phyloP scores from a whole-genome alignment of 2,797 vertebrate species.

The Pseudochromis fuscus region DNA sequence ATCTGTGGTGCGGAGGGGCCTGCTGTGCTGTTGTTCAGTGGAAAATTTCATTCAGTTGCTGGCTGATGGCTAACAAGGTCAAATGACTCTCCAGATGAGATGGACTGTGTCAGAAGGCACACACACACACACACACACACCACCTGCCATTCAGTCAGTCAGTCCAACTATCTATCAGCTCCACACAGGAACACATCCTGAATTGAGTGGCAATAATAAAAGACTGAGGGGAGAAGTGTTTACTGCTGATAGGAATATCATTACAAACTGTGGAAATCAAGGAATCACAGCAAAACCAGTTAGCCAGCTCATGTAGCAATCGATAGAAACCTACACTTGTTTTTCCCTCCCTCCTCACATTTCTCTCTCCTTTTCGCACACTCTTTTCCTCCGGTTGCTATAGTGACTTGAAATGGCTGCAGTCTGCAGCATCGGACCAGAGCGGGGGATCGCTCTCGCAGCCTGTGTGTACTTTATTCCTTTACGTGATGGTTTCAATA shows the following conservation, averaged over 20 bases:
- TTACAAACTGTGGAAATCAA: slow-evolving; percentile 74
- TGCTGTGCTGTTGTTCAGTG: slow-evolving; percentile 37
- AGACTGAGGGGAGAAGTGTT: slow-evolving; percentile 67
- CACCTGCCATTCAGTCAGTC: slow-evolving; percentile 61
- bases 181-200: slow-evolving; percentile 41
- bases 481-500: slow-evolving; percentile 52
- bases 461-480: slow-evolving; percentile 51
- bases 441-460: slow-evolving; percentile 48
- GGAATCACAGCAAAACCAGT: slow-evolving; percentile 80
- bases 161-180: slow-evolving; percentile 31
- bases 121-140: slow-evolving; percentile 44
- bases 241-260: slow-evolving; percentile 75
- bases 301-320: slow-evolving; percentile 80
- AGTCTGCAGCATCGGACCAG: slow-evolving; percentile 70
- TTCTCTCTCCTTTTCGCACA: slow-evolving; percentile 49
- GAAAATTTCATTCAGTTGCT: slow-evolving; percentile 72
- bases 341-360: slow-evolving; percentile 36
- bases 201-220: slow-evolving; percentile 72
- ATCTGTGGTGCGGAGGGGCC: slow-evolving; percentile 21
- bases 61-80: slow-evolving; percentile 76
- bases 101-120: slow-evolving; percentile 61
- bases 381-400: slow-evolving; percentile 80
- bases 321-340: slow-evolving; percentile 71
- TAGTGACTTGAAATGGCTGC: slow-evolving; percentile 82
- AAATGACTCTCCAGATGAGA: slow-evolving; percentile 76